These are phyloP conservation scores for Caenorhabditis virilis DNA, from an alignment of 2,888 invertebrate species.

Conservation along the genomic window DNA sequence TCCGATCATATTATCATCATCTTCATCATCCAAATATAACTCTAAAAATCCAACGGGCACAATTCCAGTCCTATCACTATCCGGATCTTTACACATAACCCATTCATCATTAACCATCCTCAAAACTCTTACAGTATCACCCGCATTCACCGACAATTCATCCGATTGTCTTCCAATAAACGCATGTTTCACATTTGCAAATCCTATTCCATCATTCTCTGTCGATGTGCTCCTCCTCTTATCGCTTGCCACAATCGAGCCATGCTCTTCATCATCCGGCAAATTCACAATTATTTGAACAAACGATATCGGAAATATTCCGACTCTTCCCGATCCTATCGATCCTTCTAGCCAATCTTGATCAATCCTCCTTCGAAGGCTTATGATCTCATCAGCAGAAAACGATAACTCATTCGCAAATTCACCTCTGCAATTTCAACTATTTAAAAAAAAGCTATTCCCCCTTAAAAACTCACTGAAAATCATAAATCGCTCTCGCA, in stretches of 20 bases:
- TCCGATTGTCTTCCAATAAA: slow-evolving; percentile 56
- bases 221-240: slow-evolving; percentile 13
- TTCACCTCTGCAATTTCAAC: slow-evolving; percentile 47
- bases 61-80: slow-evolving; percentile 54
- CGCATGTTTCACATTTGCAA: slow-evolving; percentile 58
- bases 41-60: slow-evolving; percentile 59
- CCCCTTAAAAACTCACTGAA: slow-evolving; percentile 45
- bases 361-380: slow-evolving; percentile 43
- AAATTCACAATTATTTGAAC: slow-evolving; percentile 47
- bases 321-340: slow-evolving; percentile 28
- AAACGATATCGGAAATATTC: slow-evolving; percentile 45
- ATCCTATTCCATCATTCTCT: slow-evolving; percentile 42
- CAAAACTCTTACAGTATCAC: slow-evolving; percentile 58
- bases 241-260: background rate
- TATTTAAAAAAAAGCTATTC: slow-evolving; percentile 2
- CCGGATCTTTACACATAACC: slow-evolving; percentile 59
- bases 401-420: slow-evolving; percentile 57
- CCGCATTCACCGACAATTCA: slow-evolving; percentile 53
- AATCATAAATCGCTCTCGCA: slow-evolving; percentile 44
- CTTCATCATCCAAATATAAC: slow-evolving; percentile 61
- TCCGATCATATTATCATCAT: slow-evolving; percentile 33
- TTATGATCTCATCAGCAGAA: slow-evolving; percentile 54
- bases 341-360: slow-evolving; percentile 56
- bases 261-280: slow-evolving; percentile 20
- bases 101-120: slow-evolving; percentile 57